Percentiles rank a stretch among this genome's conserved stretches.
phyloP scores from a whole-genome alignment of 2,888 invertebrate species.

The Drosophila atroscutellata region DNA sequence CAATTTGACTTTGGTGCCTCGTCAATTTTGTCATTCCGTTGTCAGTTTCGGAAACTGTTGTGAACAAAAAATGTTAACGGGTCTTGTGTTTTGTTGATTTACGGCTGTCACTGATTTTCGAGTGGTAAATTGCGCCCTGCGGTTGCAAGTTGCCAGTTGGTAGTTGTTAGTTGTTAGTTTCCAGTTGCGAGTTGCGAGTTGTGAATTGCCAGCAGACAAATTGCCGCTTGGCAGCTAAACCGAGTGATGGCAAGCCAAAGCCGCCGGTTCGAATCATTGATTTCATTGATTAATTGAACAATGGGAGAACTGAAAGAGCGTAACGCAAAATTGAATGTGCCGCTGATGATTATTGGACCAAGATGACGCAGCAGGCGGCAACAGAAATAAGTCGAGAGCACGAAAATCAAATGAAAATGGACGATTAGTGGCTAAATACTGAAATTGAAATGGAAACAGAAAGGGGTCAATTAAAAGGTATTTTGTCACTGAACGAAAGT shows the following conservation, averaged over 20 bases:
- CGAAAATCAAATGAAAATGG: slow-evolving; percentile 18
- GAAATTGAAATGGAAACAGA: slow-evolving; percentile 18
- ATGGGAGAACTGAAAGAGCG: slow-evolving; percentile 30
- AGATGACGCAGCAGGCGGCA: slow-evolving; percentile 67
- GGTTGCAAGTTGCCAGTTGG: slow-evolving; percentile 23
- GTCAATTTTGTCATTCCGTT: slow-evolving; percentile 21
- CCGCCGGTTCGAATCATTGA: slow-evolving; percentile 44
- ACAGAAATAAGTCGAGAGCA: neutral
- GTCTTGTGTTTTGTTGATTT: slow-evolving; percentile 45
- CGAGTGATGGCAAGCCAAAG: slow-evolving; percentile 40
- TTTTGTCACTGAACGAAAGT: slow-evolving; percentile 29
- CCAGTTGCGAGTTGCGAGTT: neutral
- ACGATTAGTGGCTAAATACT: slow-evolving; percentile 8
- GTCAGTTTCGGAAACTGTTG: slow-evolving; percentile 7
- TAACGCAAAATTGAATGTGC: slow-evolving; percentile 44
- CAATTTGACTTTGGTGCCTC: neutral
- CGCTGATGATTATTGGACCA: slow-evolving; percentile 27
- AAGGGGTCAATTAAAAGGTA: slow-evolving; percentile 6
- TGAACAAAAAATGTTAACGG: slow-evolving; percentile 34
- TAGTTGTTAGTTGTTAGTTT: slow-evolving; percentile 5
- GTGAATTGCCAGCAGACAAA: slow-evolving; percentile 48
- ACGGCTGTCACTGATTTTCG: slow-evolving; percentile 51
- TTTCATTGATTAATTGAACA: slow-evolving; percentile 61
- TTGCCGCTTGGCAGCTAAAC: slow-evolving; percentile 36
- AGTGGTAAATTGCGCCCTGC: slow-evolving; percentile 51